Evolutionary conservation across 2,797 vertebrate genomes (phyloP), one percentile per base, ranked within the genome.

Genomic region (Carduelis carduelis): DNA sequence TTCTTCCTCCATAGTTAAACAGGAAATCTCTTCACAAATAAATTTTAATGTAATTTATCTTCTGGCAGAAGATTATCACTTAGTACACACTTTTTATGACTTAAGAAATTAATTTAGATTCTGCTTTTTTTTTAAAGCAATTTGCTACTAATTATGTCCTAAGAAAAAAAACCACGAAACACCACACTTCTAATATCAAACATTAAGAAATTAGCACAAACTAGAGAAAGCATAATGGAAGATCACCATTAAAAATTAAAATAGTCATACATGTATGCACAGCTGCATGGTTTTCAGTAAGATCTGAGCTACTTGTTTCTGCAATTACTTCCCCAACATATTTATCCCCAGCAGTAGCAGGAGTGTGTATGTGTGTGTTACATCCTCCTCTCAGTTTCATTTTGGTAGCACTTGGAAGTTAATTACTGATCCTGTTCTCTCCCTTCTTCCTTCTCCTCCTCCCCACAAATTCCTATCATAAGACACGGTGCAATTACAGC

Each of bases 341-440:
- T 60, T 68, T 37, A 52, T 52, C 12, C 12, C 19, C 0, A 0
- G 16, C 46, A 71, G 3, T 10, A 76, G 46, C 14, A 64, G 23
- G 34, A 76, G 8, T 8, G 13, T 47, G 16, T 32, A 6, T 64
- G 5, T 28, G 8, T 8, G 18, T 8, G 2, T 23, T 68, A 26
- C 35, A 53, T 50, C 46, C 12, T 56, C 24, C 14, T 26, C 10
- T 69, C 35, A 37, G 4, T 39, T 93, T 78, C 20, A 32, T 52
- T 30, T 57, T 28, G 30, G 26, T 22, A 50, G 14, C n/a, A 39
- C 23, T 71, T 75, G 10, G 27, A 30, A 87, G 41, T 41, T 66
- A 64, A 86, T 78, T 71, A 22, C 12, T 69, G 69, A 34, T 34
- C 6, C 21, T 44, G 1, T 65, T 83, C 46, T 83, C 27, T 57